Evolutionary conservation across 2,888 invertebrate species (phyloP).

Genomic region (Drosophila kambysellisi): DNA sequence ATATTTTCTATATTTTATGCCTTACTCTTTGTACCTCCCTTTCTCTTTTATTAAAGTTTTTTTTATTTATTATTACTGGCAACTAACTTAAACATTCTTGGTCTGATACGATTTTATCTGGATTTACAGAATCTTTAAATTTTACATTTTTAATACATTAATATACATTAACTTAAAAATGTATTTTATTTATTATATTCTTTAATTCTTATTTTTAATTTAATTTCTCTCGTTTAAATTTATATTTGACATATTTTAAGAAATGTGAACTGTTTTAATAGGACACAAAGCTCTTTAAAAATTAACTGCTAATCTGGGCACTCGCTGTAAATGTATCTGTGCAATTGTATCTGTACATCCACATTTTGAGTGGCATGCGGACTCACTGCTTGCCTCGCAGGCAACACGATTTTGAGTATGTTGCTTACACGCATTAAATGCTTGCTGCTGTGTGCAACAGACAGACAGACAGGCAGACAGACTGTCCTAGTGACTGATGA

Average conservation of each 20-base stretch:
- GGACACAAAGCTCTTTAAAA: not conserved
- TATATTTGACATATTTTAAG: not conserved
- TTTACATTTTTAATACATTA: too few species aligned
- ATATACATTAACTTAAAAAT: too few species aligned
- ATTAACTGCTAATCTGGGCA: not conserved
- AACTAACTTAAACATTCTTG: too few species aligned
- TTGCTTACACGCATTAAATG: constrained; percentile 32
- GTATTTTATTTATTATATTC: not conserved
- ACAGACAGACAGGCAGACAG: constrained; percentile 1
- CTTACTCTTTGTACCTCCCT: not conserved
- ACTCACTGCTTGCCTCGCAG: constrained; percentile 25
- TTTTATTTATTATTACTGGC: too few species aligned
- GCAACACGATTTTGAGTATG: constrained; percentile 23
- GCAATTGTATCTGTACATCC: constrained; percentile 1
- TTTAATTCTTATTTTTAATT: not conserved
- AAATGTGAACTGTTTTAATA: not conserved
- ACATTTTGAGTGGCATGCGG: constrained; percentile 17
- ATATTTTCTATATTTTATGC: not conserved
- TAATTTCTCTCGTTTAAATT: not conserved
- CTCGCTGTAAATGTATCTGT: not conserved
- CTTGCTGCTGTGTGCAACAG: constrained; percentile 4
- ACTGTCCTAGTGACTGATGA: constrained; percentile 10
- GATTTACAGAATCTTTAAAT: too few species aligned
- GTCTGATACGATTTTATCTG: too few species aligned
- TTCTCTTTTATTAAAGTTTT: too few species aligned